Evolutionary conservation across 2,888 invertebrate genomes (phyloP), one percentile per base, ranked within the genome.

Genomic region (Autographa pulchrina): DNA sequence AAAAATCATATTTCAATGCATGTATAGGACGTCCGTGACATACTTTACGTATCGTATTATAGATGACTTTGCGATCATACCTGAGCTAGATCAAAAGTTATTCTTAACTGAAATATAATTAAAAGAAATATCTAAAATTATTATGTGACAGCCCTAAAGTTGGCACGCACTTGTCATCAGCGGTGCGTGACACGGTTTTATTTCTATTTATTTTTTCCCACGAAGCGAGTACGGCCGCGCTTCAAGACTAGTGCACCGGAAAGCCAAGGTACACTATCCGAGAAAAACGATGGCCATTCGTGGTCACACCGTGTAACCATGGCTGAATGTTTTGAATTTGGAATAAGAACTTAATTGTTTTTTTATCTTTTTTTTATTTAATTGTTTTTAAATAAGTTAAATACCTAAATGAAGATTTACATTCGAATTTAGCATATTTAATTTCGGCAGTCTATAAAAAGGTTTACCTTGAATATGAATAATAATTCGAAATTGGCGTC

Each of bases 151-250:
- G 54, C 83, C 80, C 82, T 83, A 65, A 18, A 61, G 38, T 75
- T 85, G 81, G 76, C 85, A 80, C 84, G 84, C 86, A 86, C 85
- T 86, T 84, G 82, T 78, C 79, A 75, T 66, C 83, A 84, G 48
- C 84, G 85, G 84, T 86, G 87, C 90, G 88, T 89, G 86, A 83
- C 87, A 83, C 77, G 70, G 75, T 84, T 84, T 85, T 88, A 85
- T 85, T 84, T 85, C 78, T 84, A 72, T 81, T 83, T 77, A 64
- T 76, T 85, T 86, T 87, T 86, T 83, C 81, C 77, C 80, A 80
- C 81, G 68, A 38, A 62, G 35, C 68, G 60, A 74, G 58, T 72
- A 59, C 68, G 74, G 60, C 62, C 71, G 59, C 59, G 68, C 66
- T 72, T 75, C 65, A 72, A 78, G 82, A 75, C 76, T 83, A 81